Evolutionary conservation across 2,888 invertebrate species (phyloP).

Genomic region (Muschampia plurimacula): DNA sequence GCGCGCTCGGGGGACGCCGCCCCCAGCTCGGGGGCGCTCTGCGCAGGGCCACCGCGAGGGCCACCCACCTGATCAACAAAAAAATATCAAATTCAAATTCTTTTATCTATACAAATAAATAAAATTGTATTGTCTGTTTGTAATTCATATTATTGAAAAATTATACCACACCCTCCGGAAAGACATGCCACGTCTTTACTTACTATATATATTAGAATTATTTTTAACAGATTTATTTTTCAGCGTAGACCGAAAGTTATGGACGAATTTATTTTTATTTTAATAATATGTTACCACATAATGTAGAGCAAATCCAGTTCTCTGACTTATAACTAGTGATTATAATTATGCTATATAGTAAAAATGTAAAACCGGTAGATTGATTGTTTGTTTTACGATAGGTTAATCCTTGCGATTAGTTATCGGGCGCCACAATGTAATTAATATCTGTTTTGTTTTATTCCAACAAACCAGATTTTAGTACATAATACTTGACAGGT

Average conservation of each 20-base stretch:
- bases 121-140: too few relatives aligned
- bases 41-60: constrained; percentile 61
- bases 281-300: too few relatives aligned
- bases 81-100: too few relatives aligned
- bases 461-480: not conserved
- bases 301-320: not conserved
- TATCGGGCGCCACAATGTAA: not conserved
- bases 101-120: too few relatives aligned
- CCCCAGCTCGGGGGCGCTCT: constrained; percentile 76
- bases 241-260: not conserved
- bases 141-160: too few relatives aligned
- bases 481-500: not conserved
- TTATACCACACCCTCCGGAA: too few relatives aligned
- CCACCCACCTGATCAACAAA: constrained; percentile 43
- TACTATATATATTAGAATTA: too few relatives aligned
- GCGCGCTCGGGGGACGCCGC: constrained; percentile 74
- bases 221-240: too few relatives aligned
- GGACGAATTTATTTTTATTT: too few relatives aligned
- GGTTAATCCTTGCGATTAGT: constrained; percentile 23
- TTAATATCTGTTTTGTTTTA: not conserved
- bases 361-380: constrained; percentile 28
- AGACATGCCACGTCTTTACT: too few relatives aligned
- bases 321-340: not conserved
- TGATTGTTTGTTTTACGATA: constrained; percentile 20
- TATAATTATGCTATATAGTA: not conserved